A percentile compares a stretch with the other conserved stretches of the same genome.
phyloP scores from a whole-genome alignment of 2,797 vertebrate species.

The Heteromormyrus szaboi region DNA sequence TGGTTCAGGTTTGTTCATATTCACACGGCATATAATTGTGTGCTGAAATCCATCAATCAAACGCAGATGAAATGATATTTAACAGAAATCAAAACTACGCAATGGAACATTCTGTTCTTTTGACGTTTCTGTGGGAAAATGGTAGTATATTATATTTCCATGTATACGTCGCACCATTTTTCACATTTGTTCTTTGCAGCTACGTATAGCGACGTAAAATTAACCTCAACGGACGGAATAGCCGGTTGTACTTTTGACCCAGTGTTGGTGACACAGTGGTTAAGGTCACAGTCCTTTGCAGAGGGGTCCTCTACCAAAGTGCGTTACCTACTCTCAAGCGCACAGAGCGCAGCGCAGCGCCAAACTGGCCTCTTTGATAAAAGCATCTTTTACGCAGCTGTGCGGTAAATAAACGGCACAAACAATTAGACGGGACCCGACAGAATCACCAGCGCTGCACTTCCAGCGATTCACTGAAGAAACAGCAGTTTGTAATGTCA shows the following conservation, averaged over 20 bases:
- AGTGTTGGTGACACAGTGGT: background rate
- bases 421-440: background rate
- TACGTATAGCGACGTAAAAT: background rate
- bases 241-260: background rate
- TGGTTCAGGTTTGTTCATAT: background rate
- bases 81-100: background rate
- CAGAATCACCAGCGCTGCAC: background rate
- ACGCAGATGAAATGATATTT: background rate
- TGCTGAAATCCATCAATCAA: background rate
- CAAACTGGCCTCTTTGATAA: background rate
- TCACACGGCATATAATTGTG: background rate
- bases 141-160: background rate
- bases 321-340: background rate
- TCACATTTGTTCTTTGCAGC: too few relatives aligned
- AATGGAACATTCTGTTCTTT: background rate
- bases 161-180: background rate
- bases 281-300: background rate
- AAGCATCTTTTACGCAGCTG: background rate
- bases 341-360: background rate
- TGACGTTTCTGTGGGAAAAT: background rate
- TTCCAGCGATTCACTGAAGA: constrained; percentile 31
- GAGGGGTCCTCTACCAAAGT: background rate
- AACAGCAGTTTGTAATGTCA: constrained; percentile 26
- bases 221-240: background rate
- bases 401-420: background rate